A percentile compares a stretch with the other conserved stretches of the same genome.
These are phyloP conservation scores for Osmerus eperlanus DNA, from an alignment of 2,113 vertebrate species.

Conservation along the genomic window DNA sequence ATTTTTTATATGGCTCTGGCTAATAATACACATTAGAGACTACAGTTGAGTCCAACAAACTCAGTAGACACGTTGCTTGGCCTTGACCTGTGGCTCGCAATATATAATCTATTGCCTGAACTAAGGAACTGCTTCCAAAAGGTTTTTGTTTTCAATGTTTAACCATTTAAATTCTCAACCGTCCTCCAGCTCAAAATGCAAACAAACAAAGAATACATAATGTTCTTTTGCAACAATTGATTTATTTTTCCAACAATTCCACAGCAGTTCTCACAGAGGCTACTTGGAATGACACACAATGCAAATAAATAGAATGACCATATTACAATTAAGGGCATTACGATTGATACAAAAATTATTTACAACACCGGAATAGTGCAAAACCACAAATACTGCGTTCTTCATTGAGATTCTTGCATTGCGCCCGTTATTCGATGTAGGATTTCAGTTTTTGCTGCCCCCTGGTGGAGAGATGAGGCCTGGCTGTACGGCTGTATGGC, in stretches of 20 bases:
- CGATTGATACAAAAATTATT: conserved; percentile 70
- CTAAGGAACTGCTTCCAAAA: too few relatives aligned
- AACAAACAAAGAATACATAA: not conserved
- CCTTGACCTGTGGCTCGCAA: too few relatives aligned
- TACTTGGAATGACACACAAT: conserved; percentile 71
- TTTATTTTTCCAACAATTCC: conserved; percentile 73
- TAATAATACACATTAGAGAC: too few relatives aligned
- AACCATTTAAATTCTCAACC: too few relatives aligned
- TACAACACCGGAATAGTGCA: conserved; percentile 76
- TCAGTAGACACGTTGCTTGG: too few relatives aligned
- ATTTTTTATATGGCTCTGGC: too few relatives aligned
- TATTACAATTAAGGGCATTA: conserved; percentile 62
- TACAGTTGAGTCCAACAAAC: too few relatives aligned
- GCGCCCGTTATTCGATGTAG: conserved; percentile 43
- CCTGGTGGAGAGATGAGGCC: conserved; percentile 38
- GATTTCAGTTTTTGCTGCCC: conserved; percentile 45
- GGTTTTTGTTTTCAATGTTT: too few relatives aligned
- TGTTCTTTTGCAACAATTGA: conserved; percentile 57
- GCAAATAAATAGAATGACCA: conserved; percentile 74
- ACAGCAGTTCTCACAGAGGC: conserved; percentile 78
- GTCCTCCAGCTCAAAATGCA: not conserved
- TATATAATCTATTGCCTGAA: too few relatives aligned
- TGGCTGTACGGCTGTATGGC: conserved; percentile 38
- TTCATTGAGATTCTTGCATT: conserved; percentile 52
- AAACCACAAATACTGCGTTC: conserved; percentile 61